Conservation (phyloP, 2,113 vertebrate genomes). For the Sphyrna mokarran region DNA sequence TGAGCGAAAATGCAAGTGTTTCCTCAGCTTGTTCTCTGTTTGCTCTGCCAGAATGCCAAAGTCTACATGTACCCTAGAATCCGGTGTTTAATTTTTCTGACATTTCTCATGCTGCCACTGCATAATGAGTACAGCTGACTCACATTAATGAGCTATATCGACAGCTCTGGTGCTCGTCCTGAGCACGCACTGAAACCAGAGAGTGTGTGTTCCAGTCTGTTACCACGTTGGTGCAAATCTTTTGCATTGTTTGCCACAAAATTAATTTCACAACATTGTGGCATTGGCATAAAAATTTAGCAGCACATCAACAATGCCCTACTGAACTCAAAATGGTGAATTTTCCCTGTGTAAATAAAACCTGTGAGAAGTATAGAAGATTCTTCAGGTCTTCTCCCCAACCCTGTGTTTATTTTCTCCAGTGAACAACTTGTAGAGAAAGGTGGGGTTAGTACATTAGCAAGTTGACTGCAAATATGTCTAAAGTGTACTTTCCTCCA, state of each 20-base stretch:
- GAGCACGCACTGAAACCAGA: not conserved
- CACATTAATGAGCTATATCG: not conserved
- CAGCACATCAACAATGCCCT: not conserved
- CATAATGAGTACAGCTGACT: not conserved
- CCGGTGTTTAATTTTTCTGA: not conserved
- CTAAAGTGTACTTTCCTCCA: conserved; percentile 4
- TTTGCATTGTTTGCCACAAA: not conserved
- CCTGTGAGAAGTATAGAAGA: not conserved
- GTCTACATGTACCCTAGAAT: not conserved
- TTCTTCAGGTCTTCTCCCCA: not conserved
- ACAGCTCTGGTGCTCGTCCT: too few species aligned
- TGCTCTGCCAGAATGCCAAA: too few species aligned
- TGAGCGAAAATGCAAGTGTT: not conserved
- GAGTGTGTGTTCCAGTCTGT: not conserved
- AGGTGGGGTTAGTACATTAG: not conserved
- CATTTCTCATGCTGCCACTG: not conserved
- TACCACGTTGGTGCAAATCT: not conserved
- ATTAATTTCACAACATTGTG: not conserved
- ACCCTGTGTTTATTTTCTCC: not conserved
- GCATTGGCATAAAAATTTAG: not conserved
- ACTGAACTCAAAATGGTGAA: not conserved
- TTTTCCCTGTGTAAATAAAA: not conserved
- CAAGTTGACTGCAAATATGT: not conserved
- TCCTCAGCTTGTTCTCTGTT: not conserved
- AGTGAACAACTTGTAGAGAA: not conserved